Percentiles rank a stretch among this genome's conserved stretches.
Evolutionary conservation across 2,888 invertebrate genomes (phyloP).

Genomic region (Aphidius colemani): DNA sequence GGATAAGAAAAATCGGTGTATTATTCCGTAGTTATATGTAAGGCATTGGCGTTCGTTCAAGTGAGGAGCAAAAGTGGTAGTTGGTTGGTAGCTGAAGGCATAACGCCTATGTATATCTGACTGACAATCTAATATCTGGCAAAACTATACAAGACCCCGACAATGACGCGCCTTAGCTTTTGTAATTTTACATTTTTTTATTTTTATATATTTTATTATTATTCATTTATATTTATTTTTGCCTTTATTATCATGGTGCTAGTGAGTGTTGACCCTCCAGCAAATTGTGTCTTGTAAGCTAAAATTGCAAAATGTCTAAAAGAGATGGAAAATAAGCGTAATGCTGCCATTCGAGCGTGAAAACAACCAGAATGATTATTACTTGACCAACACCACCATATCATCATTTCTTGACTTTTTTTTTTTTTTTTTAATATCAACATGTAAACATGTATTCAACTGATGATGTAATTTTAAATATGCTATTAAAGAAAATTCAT

Average conservation of each 20-base stretch:
- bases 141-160: conserved; percentile 12
- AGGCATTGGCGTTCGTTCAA: conserved; percentile 37
- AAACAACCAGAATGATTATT: not conserved
- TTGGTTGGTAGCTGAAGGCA: conserved; percentile 42
- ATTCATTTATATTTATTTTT: not conserved
- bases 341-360: conserved; percentile 36
- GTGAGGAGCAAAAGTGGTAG: conserved; percentile 41
- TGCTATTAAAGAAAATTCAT: too few species aligned
- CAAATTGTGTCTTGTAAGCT: conserved; percentile 21
- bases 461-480: too few species aligned
- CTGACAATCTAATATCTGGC: conserved; percentile 44
- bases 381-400: too few species aligned
- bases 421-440: not conserved
- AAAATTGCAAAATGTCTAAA: conserved; percentile 26
- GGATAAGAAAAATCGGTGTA: conserved; percentile 25
- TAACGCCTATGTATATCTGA: conserved; percentile 36
- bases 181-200: too few species aligned
- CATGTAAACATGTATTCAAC: not conserved
- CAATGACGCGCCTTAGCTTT: conserved; percentile 15
- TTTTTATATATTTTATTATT: too few species aligned
- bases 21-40: conserved; percentile 19
- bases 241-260: conserved; percentile 8
- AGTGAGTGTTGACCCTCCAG: conserved; percentile 12
- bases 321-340: conserved; percentile 27
- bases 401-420: too few species aligned